Evolutionary conservation across 2,797 vertebrate genomes (phyloP), one percentile per base, ranked within the genome.

Genomic region (Onychomys arenicola): DNA sequence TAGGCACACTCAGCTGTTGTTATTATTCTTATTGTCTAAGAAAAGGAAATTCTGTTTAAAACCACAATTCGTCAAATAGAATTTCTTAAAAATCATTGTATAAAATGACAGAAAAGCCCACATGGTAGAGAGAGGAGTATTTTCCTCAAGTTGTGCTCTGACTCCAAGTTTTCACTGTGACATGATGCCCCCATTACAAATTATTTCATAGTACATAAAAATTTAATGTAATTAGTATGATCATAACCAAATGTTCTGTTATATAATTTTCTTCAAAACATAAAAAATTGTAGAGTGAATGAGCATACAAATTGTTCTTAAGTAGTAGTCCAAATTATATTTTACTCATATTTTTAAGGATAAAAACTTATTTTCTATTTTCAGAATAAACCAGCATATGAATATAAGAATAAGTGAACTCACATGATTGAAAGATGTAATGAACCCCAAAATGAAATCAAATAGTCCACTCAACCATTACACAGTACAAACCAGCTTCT

Each of bases 191-290:
- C 46, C 3, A 78, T 17, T 29, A 78, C 76, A 52, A 57, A 63
- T 65, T 67, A 97, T 84, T 96, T 80, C 71, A 85, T 97, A 97
- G 78, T 94, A 92, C 63, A 96, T 77, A 82, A 96, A 19, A n/a
- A 40, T 77, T 71, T 43, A 93, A 29, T 32, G 96, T 27, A 27
- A 81, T 2, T 81, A 81, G 59, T 34, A 89, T 93, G 37, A 90
- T 93, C 94, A 95, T 59, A 49, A 97, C 27, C 9, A 95, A 97
- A 43, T 90, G 91, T 37, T 94, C 61, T 87, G 17, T 61, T 55
- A 43, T 12, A 71, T 13, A 59, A 67, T 59, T 85, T 32, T 67
- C 40, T 34, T 69, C 11, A 77, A 69, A 85, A 69, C 21, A 69
- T 37, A 78, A 77, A 85, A 52, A 12, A 16, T 46, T 43, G 23